Evolutionary conservation across 2,797 vertebrate species (phyloP).

Genomic region (Numenius phaeopus): DNA sequence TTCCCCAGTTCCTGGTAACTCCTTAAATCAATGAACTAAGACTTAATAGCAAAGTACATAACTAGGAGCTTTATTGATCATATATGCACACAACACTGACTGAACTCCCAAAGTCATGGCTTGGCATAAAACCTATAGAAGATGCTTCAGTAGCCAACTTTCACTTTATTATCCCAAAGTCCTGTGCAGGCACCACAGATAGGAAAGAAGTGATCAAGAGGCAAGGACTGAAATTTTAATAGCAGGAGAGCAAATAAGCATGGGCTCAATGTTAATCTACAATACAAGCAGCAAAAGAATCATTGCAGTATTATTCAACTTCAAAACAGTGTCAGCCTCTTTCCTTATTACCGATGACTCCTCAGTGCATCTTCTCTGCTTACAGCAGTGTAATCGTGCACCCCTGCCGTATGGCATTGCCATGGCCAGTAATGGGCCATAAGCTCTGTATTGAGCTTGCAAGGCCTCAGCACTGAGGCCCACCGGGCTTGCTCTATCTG

Average conservation of each 20-base stretch:
- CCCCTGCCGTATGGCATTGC: rapidly evolving
- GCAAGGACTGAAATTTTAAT: neutral
- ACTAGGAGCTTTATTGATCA: conserved; percentile 54
- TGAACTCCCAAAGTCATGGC: conserved; percentile 7
- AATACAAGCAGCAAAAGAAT: neutral
- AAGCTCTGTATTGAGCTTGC: neutral
- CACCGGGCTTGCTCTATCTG: neutral
- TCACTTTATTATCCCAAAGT: neutral
- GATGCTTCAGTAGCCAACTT: neutral
- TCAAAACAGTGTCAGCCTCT: neutral
- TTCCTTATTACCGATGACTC: too few species aligned
- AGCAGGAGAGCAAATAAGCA: neutral
- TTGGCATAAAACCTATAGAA: neutral
- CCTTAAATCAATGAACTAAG: conserved; percentile 50
- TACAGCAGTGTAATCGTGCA: neutral
- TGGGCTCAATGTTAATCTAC: neutral
- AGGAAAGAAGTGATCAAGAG: neutral
- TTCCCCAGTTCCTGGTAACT: conserved; percentile 41
- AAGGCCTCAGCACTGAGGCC: neutral
- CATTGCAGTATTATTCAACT: neutral
- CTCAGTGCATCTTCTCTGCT: neutral
- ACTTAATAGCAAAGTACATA: conserved; percentile 32
- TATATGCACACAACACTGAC: neutral
- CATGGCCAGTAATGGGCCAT: neutral
- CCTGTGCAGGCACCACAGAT: neutral